Conservation (phyloP, 1,140 invertebrate species). For the Leguminivora glycinivorella region DNA sequence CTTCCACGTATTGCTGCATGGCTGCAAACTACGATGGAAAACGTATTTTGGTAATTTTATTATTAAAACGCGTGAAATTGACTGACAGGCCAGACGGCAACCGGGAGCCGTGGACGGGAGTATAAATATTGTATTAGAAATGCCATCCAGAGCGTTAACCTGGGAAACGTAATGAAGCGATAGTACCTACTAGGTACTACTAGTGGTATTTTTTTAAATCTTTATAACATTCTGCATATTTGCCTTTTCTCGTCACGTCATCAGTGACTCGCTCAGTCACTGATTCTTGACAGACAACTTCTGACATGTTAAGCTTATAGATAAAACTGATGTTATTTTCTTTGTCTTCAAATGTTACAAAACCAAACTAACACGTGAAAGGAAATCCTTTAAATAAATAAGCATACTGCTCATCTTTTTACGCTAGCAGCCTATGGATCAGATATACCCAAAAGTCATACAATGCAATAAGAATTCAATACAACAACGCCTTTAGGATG, state of each 20-base stretch:
- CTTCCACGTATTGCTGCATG: conserved; percentile 27
- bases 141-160: conserved; percentile 15
- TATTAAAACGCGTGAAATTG: conserved; percentile 18
- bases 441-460: too few relatives aligned
- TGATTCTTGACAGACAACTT: background rate
- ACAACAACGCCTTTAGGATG: too few relatives aligned
- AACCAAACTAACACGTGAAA: too few relatives aligned
- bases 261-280: too few relatives aligned
- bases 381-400: background rate
- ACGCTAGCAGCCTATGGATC: too few relatives aligned
- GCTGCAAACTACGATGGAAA: conserved; percentile 31
- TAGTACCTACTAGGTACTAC: too few relatives aligned
- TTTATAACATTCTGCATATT: background rate
- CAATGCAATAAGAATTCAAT: too few relatives aligned
- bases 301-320: background rate
- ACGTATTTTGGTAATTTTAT: conserved; percentile 24
- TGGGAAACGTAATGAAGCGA: background rate
- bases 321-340: background rate
- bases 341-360: background rate
- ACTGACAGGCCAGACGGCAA: conserved; percentile 20
- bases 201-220: background rate
- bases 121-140: conserved; percentile 16
- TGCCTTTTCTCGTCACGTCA: background rate
- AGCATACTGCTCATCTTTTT: too few relatives aligned
- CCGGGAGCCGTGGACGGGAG: background rate